Conservation (phyloP, 2,888 invertebrate species). For the Eucriotettix oculatus region DNA sequence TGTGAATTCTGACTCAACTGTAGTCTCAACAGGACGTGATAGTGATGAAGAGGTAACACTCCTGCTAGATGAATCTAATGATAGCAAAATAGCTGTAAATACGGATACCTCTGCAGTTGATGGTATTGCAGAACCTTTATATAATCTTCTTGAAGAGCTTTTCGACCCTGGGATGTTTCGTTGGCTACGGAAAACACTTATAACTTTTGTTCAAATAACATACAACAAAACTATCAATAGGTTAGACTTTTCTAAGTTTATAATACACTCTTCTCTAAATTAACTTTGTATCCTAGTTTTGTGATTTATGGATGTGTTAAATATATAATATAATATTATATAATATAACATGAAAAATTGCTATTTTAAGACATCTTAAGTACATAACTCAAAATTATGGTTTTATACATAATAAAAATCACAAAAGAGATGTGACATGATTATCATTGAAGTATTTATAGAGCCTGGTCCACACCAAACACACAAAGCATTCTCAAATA, state of each 20-base stretch:
- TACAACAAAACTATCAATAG: slow-evolving; percentile 81
- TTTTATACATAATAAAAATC: too few relatives aligned
- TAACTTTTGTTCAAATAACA: slow-evolving; percentile 80
- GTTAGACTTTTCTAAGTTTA: slow-evolving; percentile 15
- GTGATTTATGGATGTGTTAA: too few relatives aligned
- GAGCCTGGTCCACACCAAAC: too few relatives aligned
- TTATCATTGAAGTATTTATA: too few relatives aligned
- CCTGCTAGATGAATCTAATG: slow-evolving; percentile 42
- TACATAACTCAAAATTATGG: too few relatives aligned
- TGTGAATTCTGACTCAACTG: background rate
- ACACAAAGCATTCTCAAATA: too few relatives aligned
- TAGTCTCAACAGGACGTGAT: slow-evolving; percentile 28
- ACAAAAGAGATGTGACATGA: too few relatives aligned
- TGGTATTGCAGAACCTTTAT: slow-evolving; percentile 81
- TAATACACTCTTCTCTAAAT: background rate
- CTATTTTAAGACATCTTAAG: too few relatives aligned
- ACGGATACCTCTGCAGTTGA: slow-evolving; percentile 41
- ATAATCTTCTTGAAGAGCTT: slow-evolving; percentile 70
- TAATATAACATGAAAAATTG: too few relatives aligned
- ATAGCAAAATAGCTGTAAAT: background rate
- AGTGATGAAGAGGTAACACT: slow-evolving; percentile 68
- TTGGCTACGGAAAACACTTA: slow-evolving; percentile 71
- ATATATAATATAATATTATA: too few relatives aligned
- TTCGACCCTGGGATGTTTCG: slow-evolving; percentile 85
- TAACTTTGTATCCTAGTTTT: too few relatives aligned